Evolutionary conservation across 2,888 invertebrate species (phyloP).

Genomic region (Polymixis flavicincta): DNA sequence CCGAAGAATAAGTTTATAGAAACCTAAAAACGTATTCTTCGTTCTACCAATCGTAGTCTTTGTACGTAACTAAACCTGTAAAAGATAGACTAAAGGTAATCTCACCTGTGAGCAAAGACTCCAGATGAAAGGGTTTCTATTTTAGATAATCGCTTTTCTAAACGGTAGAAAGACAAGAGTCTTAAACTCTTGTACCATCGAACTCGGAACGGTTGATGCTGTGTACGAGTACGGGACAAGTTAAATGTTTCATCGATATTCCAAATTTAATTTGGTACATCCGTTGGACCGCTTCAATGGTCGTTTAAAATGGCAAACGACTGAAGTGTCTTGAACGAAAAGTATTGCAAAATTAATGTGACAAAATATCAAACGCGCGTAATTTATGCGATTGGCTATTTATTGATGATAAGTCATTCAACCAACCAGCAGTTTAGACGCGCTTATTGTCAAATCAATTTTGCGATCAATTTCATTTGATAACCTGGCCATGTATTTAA

Average conservation of each 20-base stretch:
- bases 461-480: too few species aligned
- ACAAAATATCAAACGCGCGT: not conserved
- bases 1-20: not conserved
- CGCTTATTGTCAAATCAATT: not conserved
- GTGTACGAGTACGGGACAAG: not conserved
- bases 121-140: conserved; percentile 15
- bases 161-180: conserved; percentile 10
- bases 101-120: not conserved
- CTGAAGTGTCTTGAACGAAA: not conserved
- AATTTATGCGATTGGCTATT: not conserved
- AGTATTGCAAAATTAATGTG: too few species aligned
- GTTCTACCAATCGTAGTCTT: not conserved
- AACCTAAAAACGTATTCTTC: not conserved
- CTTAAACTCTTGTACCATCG: not conserved
- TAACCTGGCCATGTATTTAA: too few species aligned
- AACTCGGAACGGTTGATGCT: not conserved
- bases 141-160: conserved; percentile 6
- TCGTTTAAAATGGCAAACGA: not conserved
- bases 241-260: not conserved
- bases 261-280: too few species aligned
- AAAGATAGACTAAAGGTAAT: not conserved
- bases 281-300: too few species aligned
- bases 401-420: not conserved
- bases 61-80: not conserved
- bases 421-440: not conserved